Evolutionary conservation across 2,888 invertebrate genomes (phyloP), one percentile per base, ranked within the genome.

Genomic region (Microctonus hyperodae): DNA sequence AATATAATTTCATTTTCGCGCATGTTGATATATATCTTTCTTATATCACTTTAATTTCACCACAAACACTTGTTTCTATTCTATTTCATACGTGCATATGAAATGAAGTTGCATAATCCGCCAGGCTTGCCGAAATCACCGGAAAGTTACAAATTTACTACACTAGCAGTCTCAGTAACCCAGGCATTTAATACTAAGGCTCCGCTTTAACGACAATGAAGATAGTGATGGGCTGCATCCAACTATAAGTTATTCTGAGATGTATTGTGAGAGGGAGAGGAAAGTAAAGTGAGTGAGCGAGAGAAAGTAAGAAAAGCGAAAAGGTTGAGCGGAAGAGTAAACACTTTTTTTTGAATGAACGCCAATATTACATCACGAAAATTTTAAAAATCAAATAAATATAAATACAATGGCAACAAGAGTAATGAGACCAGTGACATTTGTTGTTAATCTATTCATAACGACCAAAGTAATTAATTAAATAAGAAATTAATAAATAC

Each of bases 191-290:
- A n/a, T n/a, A n/a, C 55, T 33, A 16, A 31, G 50, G 7, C 13
- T 16, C 31, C 72, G 67, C 70, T 69, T 70, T 71, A 69, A 73
- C 73, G 73, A 74, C 72, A 72, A 64, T 66, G 70, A 70, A 68
- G 68, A 69, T 73, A 71, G 72, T 69, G 72, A 65, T 67, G 70
- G 76, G 77, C 76, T 79, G 77, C 79, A 81, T 76, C 79, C 81
- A 83, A 82, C 83, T 83, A 81, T 75, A 77, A 80, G 81, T 83
- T 83, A 83, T 83, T 83, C 83, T 83, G 78, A 82, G 83, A 73
- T 65, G 65, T 67, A 72, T 48, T 40, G 50, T 48, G 60, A 40
- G 22, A 25, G 48, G 23, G 55, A 50, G 59, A 53, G 37, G 58
- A 62, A 37, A 50, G 7, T 6, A 20, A 37, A 33, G 33, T 65